Percentiles rank a stretch among this genome's conserved stretches.
Evolutionary conservation across 2,113 vertebrate species (phyloP).

Genomic region (Forbesichthys papilliferus): DNA sequence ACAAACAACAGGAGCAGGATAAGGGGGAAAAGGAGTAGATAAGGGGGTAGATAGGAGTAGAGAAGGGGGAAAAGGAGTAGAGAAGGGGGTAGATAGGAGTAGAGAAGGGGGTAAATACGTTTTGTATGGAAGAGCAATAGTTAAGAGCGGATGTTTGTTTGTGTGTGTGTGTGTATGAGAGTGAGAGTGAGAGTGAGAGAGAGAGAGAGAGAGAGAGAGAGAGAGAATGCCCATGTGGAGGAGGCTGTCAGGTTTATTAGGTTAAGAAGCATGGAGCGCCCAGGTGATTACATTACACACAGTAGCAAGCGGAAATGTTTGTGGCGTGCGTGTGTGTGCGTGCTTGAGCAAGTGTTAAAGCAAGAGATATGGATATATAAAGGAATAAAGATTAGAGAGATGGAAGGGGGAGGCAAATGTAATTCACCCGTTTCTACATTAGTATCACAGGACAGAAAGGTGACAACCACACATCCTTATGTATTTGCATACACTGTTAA

Average conservation of each 20-base stretch:
- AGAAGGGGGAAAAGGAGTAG: neutral
- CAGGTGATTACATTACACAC: constrained; percentile 71
- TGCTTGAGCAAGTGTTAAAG: neutral
- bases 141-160: too few relatives aligned
- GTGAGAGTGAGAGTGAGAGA: neutral
- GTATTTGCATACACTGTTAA: constrained; percentile 11
- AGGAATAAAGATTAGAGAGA: neutral
- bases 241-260: constrained; percentile 63
- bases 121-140: too few relatives aligned
- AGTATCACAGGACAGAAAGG: neutral
- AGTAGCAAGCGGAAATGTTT: constrained; percentile 48
- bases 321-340: neutral
- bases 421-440: neutral
- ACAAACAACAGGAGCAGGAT: too few relatives aligned
- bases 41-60: too few relatives aligned
- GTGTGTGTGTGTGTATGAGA: too few relatives aligned
- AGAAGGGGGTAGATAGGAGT: too few relatives aligned
- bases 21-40: neutral
- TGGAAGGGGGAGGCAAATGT: neutral
- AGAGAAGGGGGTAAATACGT: too few relatives aligned
- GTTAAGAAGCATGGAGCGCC: constrained; percentile 64
- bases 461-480: neutral
- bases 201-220: constrained; percentile 7
- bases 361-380: neutral
- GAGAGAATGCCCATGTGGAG: constrained; percentile 13